Conservation (phyloP, 2,888 invertebrate species). For the Zelleria hepariella region DNA sequence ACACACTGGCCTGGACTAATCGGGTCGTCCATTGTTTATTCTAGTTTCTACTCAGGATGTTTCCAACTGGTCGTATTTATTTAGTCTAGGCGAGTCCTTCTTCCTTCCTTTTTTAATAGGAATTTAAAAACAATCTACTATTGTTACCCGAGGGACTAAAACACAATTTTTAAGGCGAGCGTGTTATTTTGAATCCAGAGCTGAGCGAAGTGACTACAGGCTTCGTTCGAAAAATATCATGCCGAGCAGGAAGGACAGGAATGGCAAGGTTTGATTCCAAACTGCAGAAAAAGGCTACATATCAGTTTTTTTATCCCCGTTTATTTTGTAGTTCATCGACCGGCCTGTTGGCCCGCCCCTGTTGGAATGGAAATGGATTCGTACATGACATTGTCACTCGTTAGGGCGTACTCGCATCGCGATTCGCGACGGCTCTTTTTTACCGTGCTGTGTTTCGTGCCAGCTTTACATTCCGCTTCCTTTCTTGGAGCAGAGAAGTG, state of each 20-base stretch:
- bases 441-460: background rate
- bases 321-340: conserved; percentile 35
- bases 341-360: conserved; percentile 15
- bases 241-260: conserved; percentile 29
- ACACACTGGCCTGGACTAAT: background rate
- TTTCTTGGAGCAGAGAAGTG: background rate
- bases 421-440: background rate
- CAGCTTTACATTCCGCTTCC: background rate
- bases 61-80: too few species aligned
- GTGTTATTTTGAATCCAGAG: too few species aligned
- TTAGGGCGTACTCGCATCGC: background rate
- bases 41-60: too few species aligned
- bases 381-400: background rate
- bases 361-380: background rate
- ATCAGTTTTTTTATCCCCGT: conserved; percentile 28
- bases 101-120: too few species aligned
- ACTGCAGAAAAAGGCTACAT: conserved; percentile 18
- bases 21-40: background rate
- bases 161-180: too few species aligned
- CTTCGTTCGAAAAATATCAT: background rate
- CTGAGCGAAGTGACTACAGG: too few species aligned
- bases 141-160: too few species aligned
- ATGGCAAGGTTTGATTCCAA: conserved; percentile 38
- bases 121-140: too few species aligned
- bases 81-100: too few species aligned